A percentile compares a stretch with the other conserved stretches of the same genome.
Evolutionary conservation across 2,113 vertebrate species (phyloP).

Genomic region (Arothron firmamentum): DNA sequence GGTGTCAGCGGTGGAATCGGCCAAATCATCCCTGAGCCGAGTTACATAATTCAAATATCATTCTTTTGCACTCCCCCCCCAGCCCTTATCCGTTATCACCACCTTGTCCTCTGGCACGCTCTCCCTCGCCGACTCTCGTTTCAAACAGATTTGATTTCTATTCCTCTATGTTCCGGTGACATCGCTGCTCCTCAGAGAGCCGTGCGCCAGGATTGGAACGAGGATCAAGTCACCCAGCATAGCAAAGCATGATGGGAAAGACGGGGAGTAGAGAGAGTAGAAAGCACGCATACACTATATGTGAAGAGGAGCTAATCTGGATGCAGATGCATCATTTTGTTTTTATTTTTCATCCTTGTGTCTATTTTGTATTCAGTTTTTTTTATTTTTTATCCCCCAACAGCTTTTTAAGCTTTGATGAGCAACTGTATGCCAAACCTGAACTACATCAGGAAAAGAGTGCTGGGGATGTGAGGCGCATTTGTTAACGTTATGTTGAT

Average conservation of each 20-base stretch:
- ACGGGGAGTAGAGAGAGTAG: conserved; percentile 14
- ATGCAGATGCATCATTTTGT: neutral
- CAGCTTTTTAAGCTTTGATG: no score
- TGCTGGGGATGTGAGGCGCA: neutral
- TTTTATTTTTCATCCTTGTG: neutral
- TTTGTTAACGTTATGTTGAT: conserved; percentile 16
- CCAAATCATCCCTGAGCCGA: conserved; percentile 72
- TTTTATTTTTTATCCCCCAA: no score
- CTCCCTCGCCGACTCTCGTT: conserved; percentile 56
- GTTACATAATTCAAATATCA: conserved; percentile 76
- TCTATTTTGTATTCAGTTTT: neutral
- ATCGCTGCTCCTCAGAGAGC: conserved; percentile 56
- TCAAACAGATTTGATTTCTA: conserved; percentile 71
- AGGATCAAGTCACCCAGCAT: conserved; percentile 57
- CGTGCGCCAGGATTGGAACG: conserved; percentile 54
- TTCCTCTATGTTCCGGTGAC: conserved; percentile 64
- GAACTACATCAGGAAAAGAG: no score
- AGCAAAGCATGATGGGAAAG: conserved; percentile 56
- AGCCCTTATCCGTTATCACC: conserved; percentile 67
- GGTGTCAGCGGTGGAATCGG: conserved; percentile 71
- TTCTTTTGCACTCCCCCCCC: conserved; percentile 64
- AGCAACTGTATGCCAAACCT: no score
- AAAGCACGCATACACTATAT: neutral
- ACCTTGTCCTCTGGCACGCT: conserved; percentile 61
- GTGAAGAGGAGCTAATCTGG: neutral